phyloP scores from a whole-genome alignment of 2,797 vertebrate species.

The Pseudochirops cupreus region DNA sequence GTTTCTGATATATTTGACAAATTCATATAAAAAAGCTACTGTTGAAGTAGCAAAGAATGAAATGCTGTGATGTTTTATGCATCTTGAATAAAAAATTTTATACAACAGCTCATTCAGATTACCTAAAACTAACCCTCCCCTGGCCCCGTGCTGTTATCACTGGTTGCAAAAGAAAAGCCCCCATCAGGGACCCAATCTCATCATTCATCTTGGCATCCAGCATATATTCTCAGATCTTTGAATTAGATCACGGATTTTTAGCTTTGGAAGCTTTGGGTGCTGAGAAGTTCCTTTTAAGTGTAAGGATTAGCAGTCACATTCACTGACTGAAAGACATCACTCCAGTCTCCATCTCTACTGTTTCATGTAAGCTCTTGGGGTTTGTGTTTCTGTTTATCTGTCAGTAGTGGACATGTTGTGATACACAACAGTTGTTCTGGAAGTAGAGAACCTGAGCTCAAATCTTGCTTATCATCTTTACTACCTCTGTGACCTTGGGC shows the following conservation, averaged over 20 bases:
- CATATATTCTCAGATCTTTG: too few relatives aligned
- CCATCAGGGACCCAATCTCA: neutral
- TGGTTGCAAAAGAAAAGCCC: neutral
- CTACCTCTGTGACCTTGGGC: too few relatives aligned
- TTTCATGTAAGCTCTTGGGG: constrained; percentile 39
- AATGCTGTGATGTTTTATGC: constrained; percentile 9
- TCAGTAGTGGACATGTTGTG: neutral
- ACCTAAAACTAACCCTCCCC: constrained; percentile 13
- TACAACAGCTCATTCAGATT: constrained; percentile 14
- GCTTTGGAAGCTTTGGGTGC: neutral
- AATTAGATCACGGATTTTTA: neutral
- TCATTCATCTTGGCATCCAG: constrained; percentile 30
- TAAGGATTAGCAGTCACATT: neutral
- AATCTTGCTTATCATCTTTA: too few relatives aligned
- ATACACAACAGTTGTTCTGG: too few relatives aligned
- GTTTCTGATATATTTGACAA: constrained; percentile 48
- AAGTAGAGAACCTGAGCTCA: too few relatives aligned
- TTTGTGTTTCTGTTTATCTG: neutral
- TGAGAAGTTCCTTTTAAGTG: neutral
- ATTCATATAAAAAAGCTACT: constrained; percentile 39
- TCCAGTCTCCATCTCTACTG: neutral
- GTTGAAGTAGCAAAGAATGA: constrained; percentile 25
- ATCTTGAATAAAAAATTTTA: constrained; percentile 11
- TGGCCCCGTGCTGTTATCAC: neutral
- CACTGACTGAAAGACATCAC: neutral